Percentiles rank a stretch among this genome's conserved stretches.
phyloP scores from a whole-genome alignment of 2,797 vertebrate species.

The Peromyscus attwateri region DNA sequence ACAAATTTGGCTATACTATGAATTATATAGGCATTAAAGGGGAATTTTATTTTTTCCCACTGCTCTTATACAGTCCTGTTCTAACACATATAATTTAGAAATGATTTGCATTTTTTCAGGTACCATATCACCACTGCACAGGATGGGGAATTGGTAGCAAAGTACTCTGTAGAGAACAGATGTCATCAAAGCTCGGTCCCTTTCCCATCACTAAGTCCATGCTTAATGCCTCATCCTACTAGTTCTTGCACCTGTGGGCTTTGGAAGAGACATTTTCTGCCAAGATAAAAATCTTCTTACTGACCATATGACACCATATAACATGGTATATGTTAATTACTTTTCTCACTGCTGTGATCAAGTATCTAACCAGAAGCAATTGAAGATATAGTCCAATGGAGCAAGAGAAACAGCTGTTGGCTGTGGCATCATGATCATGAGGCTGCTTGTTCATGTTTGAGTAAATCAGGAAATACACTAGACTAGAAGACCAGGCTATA shows the following conservation, averaged over 20 bases:
- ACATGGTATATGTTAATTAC: neutral
- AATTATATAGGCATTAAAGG: neutral
- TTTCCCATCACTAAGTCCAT: neutral
- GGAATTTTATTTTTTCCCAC: neutral
- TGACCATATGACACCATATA: rapidly evolving
- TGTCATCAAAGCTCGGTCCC: neutral
- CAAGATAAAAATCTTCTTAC: neutral
- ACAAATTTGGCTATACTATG: neutral
- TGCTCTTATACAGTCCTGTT: neutral
- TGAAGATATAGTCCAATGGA: neutral
- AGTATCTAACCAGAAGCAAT: neutral
- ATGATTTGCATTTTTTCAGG: neutral
- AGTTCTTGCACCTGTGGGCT: neutral
- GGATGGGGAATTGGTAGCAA: neutral
- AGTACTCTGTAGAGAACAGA: neutral
- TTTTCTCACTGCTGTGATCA: neutral
- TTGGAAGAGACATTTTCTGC: neutral
- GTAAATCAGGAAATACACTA: neutral
- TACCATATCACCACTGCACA: neutral
- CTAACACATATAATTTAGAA: constrained; percentile 16
- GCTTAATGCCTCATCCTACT: neutral
- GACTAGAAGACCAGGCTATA: neutral
- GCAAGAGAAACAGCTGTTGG: too few species aligned
- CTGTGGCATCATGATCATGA: neutral
- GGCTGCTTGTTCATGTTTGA: neutral